Evolutionary conservation across 2,888 invertebrate genomes (phyloP), one percentile per base, ranked within the genome.

Genomic region (Nomada fabriciana): DNA sequence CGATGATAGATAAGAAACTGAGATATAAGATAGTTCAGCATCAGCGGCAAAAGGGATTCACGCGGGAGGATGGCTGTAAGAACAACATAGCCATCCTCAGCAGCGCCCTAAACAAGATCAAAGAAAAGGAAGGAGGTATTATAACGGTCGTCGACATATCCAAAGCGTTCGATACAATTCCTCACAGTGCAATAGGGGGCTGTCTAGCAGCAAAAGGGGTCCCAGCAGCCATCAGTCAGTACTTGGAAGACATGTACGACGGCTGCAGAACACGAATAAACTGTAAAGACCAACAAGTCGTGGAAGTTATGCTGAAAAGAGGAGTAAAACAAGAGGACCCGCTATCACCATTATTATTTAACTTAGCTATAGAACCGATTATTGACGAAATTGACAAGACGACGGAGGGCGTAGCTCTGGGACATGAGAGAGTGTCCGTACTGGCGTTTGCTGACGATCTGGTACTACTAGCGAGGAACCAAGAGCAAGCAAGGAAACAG

Each of bases 241-340:
- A 50, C 0, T 15, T 50, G 0, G 10, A 11, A 3, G 0, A 1
- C 0, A 50, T 50, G 50, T 50, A 50, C 0, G 18, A 50, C 0
- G 2, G 11, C 50, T 50, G 50, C 18, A 0, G 5, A 18, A 50
- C 50, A 0, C 9, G 10, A 15, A 50, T 50, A 15, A 18, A 3
- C 0, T 50, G 50, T 0, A 50, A 11, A 1, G 1, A 15, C 4
- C 10, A 11, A 50, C 4, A 15, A 0, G 3, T 0, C 0, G 11
- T 0, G 4, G 18, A 15, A 0, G 9, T 53, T 0, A 0, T 3
- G 0, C 20, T 53, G 2, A n/a, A 4, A 0, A 3, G 53, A 4
- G 53, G 53, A 5, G 53, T 53, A 0, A 47, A 47, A 3, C 47
- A 47, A 2, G 47, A 15, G 0, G 47, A 47, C 15, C 47, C 36